Evolutionary conservation across 2,888 invertebrate species (phyloP).

Genomic region (Nemotelus pantherinus): DNA sequence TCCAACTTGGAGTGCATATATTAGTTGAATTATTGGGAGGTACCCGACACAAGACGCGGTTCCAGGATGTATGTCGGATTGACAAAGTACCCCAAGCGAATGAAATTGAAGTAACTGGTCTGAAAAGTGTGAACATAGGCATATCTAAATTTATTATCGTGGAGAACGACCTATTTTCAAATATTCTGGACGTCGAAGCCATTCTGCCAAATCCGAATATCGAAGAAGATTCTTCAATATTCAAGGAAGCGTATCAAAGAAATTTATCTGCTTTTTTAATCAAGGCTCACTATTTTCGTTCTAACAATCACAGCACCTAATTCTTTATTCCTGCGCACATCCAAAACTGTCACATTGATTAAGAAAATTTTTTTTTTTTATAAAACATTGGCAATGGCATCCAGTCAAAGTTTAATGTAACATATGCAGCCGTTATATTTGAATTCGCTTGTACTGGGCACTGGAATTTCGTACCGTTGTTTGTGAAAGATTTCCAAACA

Average conservation of each 20-base stretch:
- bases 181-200: background rate
- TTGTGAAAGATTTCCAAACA: too few relatives aligned
- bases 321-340: too few relatives aligned
- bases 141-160: constrained; percentile 16
- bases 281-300: too few relatives aligned
- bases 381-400: too few relatives aligned
- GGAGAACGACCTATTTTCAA: constrained; percentile 25
- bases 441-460: too few relatives aligned
- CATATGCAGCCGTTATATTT: too few relatives aligned
- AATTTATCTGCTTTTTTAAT: background rate
- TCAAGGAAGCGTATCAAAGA: constrained; percentile 14
- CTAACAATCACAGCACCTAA: too few relatives aligned
- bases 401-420: too few relatives aligned
- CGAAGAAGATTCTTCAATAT: constrained; percentile 19
- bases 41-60: background rate
- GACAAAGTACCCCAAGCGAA: constrained; percentile 1
- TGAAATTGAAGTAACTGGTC: background rate
- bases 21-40: background rate
- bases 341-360: too few relatives aligned
- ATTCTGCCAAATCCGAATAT: constrained; percentile 23
- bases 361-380: too few relatives aligned
- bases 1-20: background rate
- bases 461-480: too few relatives aligned
- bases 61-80: constrained; percentile 1
- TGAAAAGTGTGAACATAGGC: constrained; percentile 3